Percentiles rank a stretch among this genome's conserved stretches.
Evolutionary conservation across 2,113 vertebrate genomes (phyloP).

Genomic region (Plectropomus leopardus): DNA sequence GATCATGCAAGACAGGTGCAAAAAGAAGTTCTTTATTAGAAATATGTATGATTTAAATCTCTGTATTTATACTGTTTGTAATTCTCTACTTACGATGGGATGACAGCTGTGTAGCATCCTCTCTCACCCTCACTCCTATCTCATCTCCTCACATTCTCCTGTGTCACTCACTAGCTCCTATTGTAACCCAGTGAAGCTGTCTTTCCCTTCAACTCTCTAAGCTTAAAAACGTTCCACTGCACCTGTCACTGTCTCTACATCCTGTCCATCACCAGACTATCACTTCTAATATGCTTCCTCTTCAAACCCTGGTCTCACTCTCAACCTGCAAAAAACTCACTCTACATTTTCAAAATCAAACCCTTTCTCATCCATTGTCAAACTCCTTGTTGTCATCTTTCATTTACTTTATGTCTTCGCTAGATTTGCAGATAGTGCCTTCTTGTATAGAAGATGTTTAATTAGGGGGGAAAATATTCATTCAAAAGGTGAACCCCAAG

Average conservation of each 20-base stretch:
- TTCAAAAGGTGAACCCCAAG: too few relatives aligned
- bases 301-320: neutral
- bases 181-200: neutral
- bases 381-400: neutral
- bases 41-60: neutral
- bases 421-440: neutral
- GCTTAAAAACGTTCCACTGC: constrained; percentile 9
- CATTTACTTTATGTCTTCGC: neutral
- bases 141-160: neutral
- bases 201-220: constrained; percentile 1
- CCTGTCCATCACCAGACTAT: constrained; percentile 8
- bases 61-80: neutral
- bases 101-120: neutral
- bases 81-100: neutral
- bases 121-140: neutral
- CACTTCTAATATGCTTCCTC: neutral
- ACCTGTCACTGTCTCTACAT: constrained; percentile 13
- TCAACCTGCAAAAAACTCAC: neutral
- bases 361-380: neutral
- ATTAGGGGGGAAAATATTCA: neutral
- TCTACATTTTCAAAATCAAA: neutral
- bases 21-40: neutral
- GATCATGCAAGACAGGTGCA: neutral
- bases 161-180: neutral
- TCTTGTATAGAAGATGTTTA: neutral